These are phyloP conservation scores for Eupithecia insigniata DNA, from an alignment of 2,888 invertebrate species.

Conservation along the genomic window DNA sequence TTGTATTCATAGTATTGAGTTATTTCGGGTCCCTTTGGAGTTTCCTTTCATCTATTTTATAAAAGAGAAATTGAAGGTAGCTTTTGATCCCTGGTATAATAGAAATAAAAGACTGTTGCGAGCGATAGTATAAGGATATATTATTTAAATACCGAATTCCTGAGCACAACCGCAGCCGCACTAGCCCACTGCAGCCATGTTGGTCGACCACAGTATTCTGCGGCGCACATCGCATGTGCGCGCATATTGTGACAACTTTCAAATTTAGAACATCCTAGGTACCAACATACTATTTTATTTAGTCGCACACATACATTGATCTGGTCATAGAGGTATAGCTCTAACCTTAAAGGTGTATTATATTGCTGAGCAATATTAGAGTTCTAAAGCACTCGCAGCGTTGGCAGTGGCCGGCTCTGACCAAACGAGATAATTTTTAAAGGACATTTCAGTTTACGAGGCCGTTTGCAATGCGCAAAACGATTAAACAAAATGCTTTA, in stretches of 20 bases:
- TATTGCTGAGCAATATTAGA: no score
- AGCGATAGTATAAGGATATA: not conserved
- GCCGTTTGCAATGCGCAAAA: conserved; percentile 39
- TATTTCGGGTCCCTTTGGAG: conserved; percentile 1
- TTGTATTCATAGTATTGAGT: not conserved
- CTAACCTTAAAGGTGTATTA: not conserved
- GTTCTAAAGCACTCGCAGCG: not conserved
- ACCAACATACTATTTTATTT: not conserved
- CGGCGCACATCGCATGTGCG: not conserved
- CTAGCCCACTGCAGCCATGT: not conserved
- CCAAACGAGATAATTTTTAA: conserved; percentile 43
- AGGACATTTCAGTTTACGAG: conserved; percentile 42
- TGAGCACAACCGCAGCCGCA: not conserved
- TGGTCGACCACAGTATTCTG: not conserved
- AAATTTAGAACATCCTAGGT: not conserved
- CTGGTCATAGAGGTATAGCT: not conserved
- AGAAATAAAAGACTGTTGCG: not conserved
- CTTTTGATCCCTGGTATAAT: not conserved
- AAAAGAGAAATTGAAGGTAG: not conserved
- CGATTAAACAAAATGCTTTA: conserved; percentile 43
- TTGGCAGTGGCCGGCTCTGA: conserved; percentile 33
- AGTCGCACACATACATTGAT: not conserved
- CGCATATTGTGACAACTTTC: not conserved
- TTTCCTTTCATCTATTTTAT: conserved; percentile 6
- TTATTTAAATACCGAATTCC: not conserved